A percentile compares a stretch with the other conserved stretches of the same genome.
These are phyloP conservation scores for Antigone vipio DNA, from an alignment of 2,113 vertebrate genomes.

Conservation along the genomic window DNA sequence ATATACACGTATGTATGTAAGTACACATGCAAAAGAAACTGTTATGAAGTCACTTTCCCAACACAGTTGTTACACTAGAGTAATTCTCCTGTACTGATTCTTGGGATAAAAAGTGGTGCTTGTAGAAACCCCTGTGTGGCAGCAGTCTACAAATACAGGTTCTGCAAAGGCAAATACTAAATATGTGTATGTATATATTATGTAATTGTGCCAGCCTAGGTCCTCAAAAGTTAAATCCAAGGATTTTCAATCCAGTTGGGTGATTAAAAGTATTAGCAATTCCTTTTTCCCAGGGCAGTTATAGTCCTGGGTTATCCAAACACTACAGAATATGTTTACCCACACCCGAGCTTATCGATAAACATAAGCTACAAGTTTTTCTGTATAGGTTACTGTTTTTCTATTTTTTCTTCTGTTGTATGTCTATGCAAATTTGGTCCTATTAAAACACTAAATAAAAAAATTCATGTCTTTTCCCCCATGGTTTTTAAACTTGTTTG, in stretches of 20 bases:
- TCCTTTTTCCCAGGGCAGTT: neutral
- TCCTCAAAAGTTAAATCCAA: neutral
- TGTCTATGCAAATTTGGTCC: neutral
- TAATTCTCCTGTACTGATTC: neutral
- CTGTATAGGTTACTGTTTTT: neutral
- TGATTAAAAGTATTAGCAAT: neutral
- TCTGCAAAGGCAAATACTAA: neutral
- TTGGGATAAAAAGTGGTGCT: neutral
- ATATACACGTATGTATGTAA: accelerated
- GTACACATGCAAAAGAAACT: neutral
- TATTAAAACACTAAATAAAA: neutral
- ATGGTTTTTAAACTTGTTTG: constrained; percentile 11
- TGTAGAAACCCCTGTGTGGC: neutral
- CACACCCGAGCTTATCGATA: neutral
- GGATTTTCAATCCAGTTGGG: neutral
- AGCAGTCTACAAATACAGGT: neutral
- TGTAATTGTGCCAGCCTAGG: neutral
- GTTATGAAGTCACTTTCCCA: neutral
- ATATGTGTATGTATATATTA: neutral
- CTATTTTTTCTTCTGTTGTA: neutral
- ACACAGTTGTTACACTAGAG: neutral
- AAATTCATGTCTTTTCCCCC: neutral
- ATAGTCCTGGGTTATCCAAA: neutral
- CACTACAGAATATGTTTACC: neutral
- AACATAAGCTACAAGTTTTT: neutral